These are phyloP conservation scores for Bradypodion ventrale DNA, from an alignment of 2,797 vertebrate species.

Conservation along the genomic window DNA sequence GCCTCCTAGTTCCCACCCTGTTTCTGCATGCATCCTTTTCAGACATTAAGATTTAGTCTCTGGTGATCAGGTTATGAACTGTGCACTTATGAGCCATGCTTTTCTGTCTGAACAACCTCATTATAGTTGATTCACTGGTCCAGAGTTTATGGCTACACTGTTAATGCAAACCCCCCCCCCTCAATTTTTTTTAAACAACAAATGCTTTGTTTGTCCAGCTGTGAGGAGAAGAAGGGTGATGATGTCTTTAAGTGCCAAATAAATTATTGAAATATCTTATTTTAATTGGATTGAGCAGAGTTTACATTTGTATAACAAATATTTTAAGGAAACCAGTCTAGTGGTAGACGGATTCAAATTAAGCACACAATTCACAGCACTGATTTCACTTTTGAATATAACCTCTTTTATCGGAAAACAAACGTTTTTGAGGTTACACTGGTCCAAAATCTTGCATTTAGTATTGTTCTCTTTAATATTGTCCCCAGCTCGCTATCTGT, in stretches of 20 bases:
- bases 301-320: constrained; percentile 66
- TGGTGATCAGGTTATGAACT: constrained; percentile 36
- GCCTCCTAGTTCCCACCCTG: background rate
- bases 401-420: constrained; percentile 35
- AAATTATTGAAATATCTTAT: constrained; percentile 68
- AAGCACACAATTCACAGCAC: constrained; percentile 34
- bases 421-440: constrained; percentile 33
- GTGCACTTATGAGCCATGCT: constrained; percentile 57
- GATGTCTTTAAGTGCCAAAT: constrained; percentile 70
- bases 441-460: constrained; percentile 12
- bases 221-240: constrained; percentile 64
- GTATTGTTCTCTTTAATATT: constrained; percentile 14
- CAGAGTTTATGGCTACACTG: constrained; percentile 57
- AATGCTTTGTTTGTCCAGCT: constrained; percentile 49
- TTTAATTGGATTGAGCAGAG: constrained; percentile 67
- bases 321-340: constrained; percentile 45
- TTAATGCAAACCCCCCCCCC: constrained; percentile 33
- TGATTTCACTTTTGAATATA: constrained; percentile 8
- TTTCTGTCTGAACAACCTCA: constrained; percentile 65
- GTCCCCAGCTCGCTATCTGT: background rate
- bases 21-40: constrained; percentile 48
- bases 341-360: constrained; percentile 41
- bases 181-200: no score
- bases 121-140: constrained; percentile 67
- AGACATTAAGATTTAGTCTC: constrained; percentile 57